Percentiles rank a stretch among this genome's conserved stretches.
Conservation (phyloP, 2,888 invertebrate genomes). For the Mystacides longicornis region DNA sequence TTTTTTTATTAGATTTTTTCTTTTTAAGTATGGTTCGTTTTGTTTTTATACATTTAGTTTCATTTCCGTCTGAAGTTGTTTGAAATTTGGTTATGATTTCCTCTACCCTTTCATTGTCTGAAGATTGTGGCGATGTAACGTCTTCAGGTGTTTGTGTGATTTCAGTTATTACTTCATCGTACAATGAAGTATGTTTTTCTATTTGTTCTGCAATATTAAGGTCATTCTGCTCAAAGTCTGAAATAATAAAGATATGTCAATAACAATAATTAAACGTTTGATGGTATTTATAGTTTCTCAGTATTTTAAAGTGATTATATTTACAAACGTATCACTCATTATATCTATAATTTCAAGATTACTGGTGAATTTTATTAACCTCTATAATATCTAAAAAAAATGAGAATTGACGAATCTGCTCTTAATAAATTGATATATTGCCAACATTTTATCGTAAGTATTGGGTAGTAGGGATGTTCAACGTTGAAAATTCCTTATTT, state of each 20-base stretch:
- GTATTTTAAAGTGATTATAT: too few relatives aligned
- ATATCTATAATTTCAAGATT: too few relatives aligned
- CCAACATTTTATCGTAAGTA: too few relatives aligned
- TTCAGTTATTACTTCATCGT: conserved; percentile 10
- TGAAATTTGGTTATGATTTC: conserved; percentile 55
- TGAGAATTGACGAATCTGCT: too few relatives aligned
- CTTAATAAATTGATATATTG: too few relatives aligned
- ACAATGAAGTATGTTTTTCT: conserved; percentile 6
- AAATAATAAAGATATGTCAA: conserved; percentile 12
- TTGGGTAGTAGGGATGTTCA: too few relatives aligned
- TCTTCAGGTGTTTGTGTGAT: conserved; percentile 11
- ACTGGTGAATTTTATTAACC: too few relatives aligned
- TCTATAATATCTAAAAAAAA: too few relatives aligned
- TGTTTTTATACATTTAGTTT: conserved; percentile 49
- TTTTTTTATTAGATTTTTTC: conserved; percentile 33
- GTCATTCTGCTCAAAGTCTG: conserved; percentile 19
- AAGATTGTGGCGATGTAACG: conserved; percentile 35
- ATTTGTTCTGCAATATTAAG: conserved; percentile 9
- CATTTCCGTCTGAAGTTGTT: conserved; percentile 43
- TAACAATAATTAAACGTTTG: too few relatives aligned
- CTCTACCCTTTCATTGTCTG: conserved; percentile 49
- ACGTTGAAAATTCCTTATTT: too few relatives aligned
- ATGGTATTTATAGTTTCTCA: too few relatives aligned
- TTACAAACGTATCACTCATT: too few relatives aligned
- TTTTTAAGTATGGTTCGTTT: conserved; percentile 49